phyloP scores from a whole-genome alignment of 2,797 vertebrate genomes.

The Diplodus puntazzo region DNA sequence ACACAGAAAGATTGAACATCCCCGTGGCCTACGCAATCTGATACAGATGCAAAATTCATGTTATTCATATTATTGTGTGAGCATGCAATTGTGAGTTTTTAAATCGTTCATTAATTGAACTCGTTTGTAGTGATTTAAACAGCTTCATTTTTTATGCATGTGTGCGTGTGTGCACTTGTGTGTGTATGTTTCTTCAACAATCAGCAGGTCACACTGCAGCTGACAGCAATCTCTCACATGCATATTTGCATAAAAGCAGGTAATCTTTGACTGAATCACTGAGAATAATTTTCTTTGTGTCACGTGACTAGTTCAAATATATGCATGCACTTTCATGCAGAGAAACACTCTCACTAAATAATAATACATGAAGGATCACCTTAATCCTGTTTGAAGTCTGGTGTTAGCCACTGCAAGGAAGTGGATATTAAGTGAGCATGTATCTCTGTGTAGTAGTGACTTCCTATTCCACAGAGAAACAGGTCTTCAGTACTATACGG shows the following conservation, averaged over 20 bases:
- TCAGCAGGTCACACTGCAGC: slow-evolving; percentile 54
- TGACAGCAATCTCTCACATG: slow-evolving; percentile 48
- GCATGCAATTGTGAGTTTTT: slow-evolving; percentile 36
- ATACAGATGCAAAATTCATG: slow-evolving; percentile 52
- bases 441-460: slow-evolving; percentile 58
- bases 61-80: slow-evolving; percentile 14
- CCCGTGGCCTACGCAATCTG: slow-evolving; percentile 11
- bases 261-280: slow-evolving; percentile 47
- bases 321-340: slow-evolving; percentile 20
- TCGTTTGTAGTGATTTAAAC: slow-evolving; percentile 17
- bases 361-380: slow-evolving; percentile 45
- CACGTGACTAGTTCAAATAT: slow-evolving; percentile 29
- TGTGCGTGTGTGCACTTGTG: not conserved
- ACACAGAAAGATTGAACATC: slow-evolving; percentile 9
- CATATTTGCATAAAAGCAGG: slow-evolving; percentile 66
- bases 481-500: slow-evolving; percentile 73
- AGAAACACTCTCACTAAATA: slow-evolving; percentile 32
- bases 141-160: not conserved
- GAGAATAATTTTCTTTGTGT: slow-evolving; percentile 28
- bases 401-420: slow-evolving; percentile 12
- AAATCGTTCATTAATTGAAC: slow-evolving; percentile 26
- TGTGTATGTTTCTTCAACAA: slow-evolving; percentile 32
- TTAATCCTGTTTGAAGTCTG: slow-evolving; percentile 32
- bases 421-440: slow-evolving; percentile 39
- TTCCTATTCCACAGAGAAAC: slow-evolving; percentile 75